Base-by-base conservation (phyloP, 2,797 vertebrate species). In the Psittacula echo region DNA sequence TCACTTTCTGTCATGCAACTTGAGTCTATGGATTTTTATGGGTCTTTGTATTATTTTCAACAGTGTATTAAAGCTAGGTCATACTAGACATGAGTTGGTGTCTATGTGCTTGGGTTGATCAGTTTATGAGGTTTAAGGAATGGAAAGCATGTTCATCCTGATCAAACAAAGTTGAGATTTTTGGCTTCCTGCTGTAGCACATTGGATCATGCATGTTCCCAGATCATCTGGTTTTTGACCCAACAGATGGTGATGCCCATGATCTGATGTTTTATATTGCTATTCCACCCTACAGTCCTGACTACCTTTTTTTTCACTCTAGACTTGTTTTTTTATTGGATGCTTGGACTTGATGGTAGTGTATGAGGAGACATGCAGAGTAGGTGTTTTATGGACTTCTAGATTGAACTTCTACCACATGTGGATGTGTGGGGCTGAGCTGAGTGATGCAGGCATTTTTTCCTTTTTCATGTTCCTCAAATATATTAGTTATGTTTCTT, bases 131-230 rank as follows among this genome's bases (percentile, higher is more conserved):
- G 12, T 1, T 80, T 89, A 51, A 83, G 48, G 65, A 91, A 11
- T 56, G 23, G 72, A 65, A 83, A 68, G 5, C 7, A 5, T 14
- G 27, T 51, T 85, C 15, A 29, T 70, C 22, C 26, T 54, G 34
- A 30, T 77, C 12, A 53, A 51, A 54, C 12, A 53, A 51, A 54
- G 53, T 5, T 26, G 71, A 58, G n/a, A 23, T 48, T 85, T 85
- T 83, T 79, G 4, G 2, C 67, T 74, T 61, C 18, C 19, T 81
- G 68, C 23, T 83, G 1, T 19, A 53, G 44, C 51, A 23, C 10
- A 0, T 19, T 22, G 32, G 17, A 12, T 61, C 15, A 1, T 34
- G 29, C 2, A 0, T 9, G 23, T 85, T 85, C 47, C n/a, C 0
- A 3, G 24, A 7, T 79, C 24, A 13, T 61, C 24, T 51, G 51